phyloP scores from a whole-genome alignment of 2,113 vertebrate species.

The Xenotilapia leptura region DNA sequence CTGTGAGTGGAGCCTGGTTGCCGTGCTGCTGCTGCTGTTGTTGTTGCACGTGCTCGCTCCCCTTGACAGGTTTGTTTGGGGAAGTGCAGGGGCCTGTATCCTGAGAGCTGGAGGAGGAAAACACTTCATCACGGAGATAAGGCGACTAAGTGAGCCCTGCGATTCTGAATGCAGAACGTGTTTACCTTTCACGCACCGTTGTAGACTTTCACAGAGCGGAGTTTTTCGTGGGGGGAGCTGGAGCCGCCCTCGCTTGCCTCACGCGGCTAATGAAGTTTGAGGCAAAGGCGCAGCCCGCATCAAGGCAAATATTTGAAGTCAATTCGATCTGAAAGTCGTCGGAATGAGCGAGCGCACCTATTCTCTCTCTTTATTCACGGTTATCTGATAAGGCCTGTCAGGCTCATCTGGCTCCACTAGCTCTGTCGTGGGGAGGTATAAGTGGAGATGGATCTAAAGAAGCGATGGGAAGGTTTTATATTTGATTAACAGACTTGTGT shows the following conservation, averaged over 20 bases:
- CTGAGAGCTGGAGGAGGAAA: conserved; percentile 54
- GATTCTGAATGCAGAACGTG: conserved; percentile 56
- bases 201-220: conserved; percentile 54
- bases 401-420: background rate
- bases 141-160: conserved; percentile 64
- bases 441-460: conserved; percentile 14
- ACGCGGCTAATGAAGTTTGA: conserved; percentile 50
- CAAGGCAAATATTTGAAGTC: conserved; percentile 63
- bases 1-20: background rate
- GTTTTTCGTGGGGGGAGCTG: background rate
- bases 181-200: conserved; percentile 65
- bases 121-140: conserved; percentile 68
- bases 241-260: background rate
- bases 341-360: background rate
- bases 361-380: background rate
- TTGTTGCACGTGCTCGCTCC: conserved; percentile 32
- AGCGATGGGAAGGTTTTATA: background rate
- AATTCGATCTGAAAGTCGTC: conserved; percentile 17
- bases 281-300: conserved; percentile 26
- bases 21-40: conserved; percentile 1
- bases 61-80: conserved; percentile 60
- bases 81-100: conserved; percentile 56
- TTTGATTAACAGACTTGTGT: background rate
- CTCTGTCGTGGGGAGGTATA: background rate
- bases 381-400: conserved; percentile 32